A percentile compares a stretch with the other conserved stretches of the same genome.
These are phyloP conservation scores for Hippopotamus amphibius DNA, from an alignment of 2,113 vertebrate genomes.

Conservation along the genomic window DNA sequence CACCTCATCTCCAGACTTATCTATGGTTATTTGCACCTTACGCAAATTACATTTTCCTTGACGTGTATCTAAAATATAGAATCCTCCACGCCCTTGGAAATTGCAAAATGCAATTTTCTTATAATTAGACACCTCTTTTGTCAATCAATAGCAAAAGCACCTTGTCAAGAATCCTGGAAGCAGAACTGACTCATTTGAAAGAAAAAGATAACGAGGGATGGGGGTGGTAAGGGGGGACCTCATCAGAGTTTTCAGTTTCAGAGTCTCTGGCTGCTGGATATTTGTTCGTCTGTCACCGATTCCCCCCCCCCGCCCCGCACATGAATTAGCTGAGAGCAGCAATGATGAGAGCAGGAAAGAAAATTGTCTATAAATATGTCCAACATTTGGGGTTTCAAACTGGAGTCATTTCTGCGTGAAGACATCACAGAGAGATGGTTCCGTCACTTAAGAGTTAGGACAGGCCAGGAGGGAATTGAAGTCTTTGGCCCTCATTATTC, in stretches of 20 bases:
- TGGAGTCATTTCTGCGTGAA: neutral
- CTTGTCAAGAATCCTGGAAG: neutral
- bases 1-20: neutral
- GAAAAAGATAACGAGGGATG: neutral
- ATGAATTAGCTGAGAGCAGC: neutral
- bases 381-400: neutral
- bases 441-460: neutral
- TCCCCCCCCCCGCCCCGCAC: neutral
- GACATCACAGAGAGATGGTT: neutral
- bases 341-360: neutral
- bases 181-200: slow-evolving; percentile 30
- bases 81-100: neutral
- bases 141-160: neutral
- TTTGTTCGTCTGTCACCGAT: neutral
- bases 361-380: neutral
- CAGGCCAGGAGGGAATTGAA: neutral
- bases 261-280: neutral
- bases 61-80: neutral
- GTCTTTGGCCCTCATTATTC: neutral
- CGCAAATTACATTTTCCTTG: neutral
- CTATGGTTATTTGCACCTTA: neutral
- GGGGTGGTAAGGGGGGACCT: neutral
- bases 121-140: slow-evolving; percentile 5
- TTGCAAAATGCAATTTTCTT: neutral
- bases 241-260: neutral